Conservation (phyloP, 92 coral and sea anemone species). For the Bergia sp. region DNA sequence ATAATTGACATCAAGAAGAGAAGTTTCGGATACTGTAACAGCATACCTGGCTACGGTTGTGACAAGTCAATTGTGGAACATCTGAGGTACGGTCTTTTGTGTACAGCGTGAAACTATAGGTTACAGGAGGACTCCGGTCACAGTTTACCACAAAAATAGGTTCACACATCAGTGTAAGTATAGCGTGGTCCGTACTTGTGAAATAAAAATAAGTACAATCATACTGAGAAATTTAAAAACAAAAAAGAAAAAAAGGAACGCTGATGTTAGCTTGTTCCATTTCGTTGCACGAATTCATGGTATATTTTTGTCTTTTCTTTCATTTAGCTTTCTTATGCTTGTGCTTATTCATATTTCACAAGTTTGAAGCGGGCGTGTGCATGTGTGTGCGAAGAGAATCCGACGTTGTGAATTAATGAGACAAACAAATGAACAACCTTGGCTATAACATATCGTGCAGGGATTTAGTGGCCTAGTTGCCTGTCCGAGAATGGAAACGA, state of each 20-base stretch:
- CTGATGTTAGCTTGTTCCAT: constrained; percentile 18
- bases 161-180: constrained; percentile 12
- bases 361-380: constrained; percentile 2
- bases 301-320: constrained; percentile 7
- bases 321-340: constrained; percentile 15
- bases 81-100: constrained; percentile 9
- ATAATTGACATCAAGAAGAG: constrained; percentile 26
- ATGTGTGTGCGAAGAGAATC: constrained; percentile 10
- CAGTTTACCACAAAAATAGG: not conserved
- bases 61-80: constrained; percentile 24
- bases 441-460: not conserved
- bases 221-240: constrained; percentile 7
- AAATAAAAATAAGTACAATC: constrained; percentile 2
- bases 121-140: not conserved
- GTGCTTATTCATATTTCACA: constrained; percentile 2
- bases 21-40: constrained; percentile 12
- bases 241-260: constrained; percentile 21
- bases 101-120: constrained; percentile 3
- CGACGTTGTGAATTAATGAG: constrained; percentile 9
- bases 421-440: constrained; percentile 16
- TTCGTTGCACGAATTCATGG: constrained; percentile 22
- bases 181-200: constrained; percentile 17
- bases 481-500: constrained; percentile 56
- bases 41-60: constrained; percentile 26
- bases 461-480: not conserved